Evolutionary conservation across 2,113 vertebrate species (phyloP).

Genomic region (Zosterops lateralis): DNA sequence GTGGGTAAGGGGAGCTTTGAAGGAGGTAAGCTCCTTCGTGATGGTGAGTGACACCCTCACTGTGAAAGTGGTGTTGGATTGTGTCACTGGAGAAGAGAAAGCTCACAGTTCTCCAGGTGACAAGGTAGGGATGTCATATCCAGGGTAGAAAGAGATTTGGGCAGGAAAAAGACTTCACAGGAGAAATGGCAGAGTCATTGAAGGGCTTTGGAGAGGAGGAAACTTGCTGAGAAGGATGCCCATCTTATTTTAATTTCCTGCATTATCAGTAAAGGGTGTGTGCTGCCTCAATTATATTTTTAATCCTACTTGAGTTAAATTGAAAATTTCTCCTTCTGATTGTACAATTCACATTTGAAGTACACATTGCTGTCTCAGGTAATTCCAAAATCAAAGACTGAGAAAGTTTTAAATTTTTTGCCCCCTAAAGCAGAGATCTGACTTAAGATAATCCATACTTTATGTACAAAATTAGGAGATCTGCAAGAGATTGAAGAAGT

Average conservation of each 20-base stretch:
- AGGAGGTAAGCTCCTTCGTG: background rate
- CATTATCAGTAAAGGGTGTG: background rate
- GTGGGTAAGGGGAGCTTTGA: fast-evolving
- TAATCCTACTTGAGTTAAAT: background rate
- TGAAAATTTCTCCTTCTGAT: background rate
- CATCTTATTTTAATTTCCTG: background rate
- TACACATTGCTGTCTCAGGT: background rate
- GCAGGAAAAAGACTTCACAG: background rate
- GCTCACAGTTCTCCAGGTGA: background rate
- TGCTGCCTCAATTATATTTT: background rate
- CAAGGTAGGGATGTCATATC: background rate
- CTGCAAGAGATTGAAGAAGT: background rate
- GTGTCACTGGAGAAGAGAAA: fast-evolving
- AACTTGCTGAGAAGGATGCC: background rate
- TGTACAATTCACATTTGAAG: background rate
- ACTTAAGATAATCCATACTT: background rate
- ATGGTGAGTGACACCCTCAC: background rate
- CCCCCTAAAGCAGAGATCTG: background rate
- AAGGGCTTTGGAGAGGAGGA: background rate
- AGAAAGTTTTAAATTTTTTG: background rate
- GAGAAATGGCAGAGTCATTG: background rate
- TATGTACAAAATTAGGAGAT: background rate
- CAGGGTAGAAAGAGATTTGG: background rate
- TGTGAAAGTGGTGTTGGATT: background rate
- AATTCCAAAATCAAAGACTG: background rate